These are phyloP conservation scores for Phaetusa simplex DNA, from an alignment of 2,113 vertebrate genomes.

Conservation along the genomic window DNA sequence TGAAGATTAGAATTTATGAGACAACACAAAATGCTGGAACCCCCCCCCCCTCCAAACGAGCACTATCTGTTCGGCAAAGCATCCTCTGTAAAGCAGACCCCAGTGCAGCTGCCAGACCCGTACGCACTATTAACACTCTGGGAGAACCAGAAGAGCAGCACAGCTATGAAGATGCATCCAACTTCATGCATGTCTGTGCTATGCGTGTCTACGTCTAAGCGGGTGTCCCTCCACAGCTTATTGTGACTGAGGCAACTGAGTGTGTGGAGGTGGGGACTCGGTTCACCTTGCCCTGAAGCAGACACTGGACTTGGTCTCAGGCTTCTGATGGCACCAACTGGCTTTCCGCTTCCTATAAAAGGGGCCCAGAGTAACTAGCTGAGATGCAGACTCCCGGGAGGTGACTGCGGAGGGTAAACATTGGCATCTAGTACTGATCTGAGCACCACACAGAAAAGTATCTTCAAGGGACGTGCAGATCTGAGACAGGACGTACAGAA, in stretches of 20 bases:
- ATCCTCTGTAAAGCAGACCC: background rate
- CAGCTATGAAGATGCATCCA: accelerated
- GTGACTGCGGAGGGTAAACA: background rate
- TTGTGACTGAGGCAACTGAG: accelerated
- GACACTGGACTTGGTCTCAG: background rate
- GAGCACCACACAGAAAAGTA: background rate
- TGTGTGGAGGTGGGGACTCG: accelerated
- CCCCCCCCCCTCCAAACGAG: background rate
- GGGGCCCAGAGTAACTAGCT: background rate
- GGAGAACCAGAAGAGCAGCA: background rate
- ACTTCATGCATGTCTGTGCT: background rate
- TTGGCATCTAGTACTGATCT: background rate
- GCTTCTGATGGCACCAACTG: background rate
- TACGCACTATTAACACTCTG: accelerated
- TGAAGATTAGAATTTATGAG: background rate
- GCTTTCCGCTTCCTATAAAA: background rate
- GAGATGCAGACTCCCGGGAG: background rate
- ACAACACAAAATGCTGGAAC: background rate
- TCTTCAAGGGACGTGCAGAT: background rate
- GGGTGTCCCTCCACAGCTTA: background rate
- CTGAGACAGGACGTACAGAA: background rate
- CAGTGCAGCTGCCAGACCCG: background rate
- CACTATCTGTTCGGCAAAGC: background rate
- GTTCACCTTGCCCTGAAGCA: background rate
- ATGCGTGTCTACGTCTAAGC: accelerated